Conservation (phyloP, 2,797 vertebrate species). For the Intellagama lesueurii region DNA sequence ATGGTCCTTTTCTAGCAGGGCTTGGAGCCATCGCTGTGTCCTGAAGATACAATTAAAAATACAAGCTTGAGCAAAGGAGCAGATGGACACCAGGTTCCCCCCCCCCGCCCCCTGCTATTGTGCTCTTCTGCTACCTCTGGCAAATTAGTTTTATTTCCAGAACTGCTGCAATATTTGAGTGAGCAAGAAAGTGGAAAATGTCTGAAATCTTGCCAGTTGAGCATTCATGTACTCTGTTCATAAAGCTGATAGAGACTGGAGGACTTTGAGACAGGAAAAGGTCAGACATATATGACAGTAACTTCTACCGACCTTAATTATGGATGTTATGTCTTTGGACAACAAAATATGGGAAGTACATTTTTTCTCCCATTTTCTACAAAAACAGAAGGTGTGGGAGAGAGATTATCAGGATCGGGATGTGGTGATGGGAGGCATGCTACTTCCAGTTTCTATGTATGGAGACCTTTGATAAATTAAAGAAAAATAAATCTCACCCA, state of each 20-base stretch:
- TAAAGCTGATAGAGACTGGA: not conserved
- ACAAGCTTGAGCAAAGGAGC: slow-evolving; percentile 32
- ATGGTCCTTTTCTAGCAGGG: accelerated
- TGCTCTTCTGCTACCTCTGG: slow-evolving; percentile 52
- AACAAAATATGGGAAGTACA: not conserved
- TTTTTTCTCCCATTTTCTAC: no score
- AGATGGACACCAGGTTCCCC: slow-evolving; percentile 58
- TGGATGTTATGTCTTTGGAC: not conserved
- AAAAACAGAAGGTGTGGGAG: not conserved
- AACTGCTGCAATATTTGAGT: slow-evolving; percentile 4
- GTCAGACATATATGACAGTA: accelerated
- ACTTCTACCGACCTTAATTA: not conserved
- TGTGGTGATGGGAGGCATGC: not conserved
- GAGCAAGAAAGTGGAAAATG: slow-evolving; percentile 41
- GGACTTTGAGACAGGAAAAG: not conserved
- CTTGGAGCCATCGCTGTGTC: accelerated
- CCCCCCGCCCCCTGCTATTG: slow-evolving; percentile 5
- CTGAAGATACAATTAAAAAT: slow-evolving; percentile 39
- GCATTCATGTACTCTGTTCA: accelerated
- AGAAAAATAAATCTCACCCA: not conserved
- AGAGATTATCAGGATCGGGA: not conserved
- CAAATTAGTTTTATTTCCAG: slow-evolving; percentile 42
- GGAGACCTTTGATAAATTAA: not conserved
- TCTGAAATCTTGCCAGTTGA: slow-evolving; percentile 18
- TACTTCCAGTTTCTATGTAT: not conserved